phyloP scores from a whole-genome alignment of 1,140 invertebrate genomes.

The Melipona quadrifasciata region DNA sequence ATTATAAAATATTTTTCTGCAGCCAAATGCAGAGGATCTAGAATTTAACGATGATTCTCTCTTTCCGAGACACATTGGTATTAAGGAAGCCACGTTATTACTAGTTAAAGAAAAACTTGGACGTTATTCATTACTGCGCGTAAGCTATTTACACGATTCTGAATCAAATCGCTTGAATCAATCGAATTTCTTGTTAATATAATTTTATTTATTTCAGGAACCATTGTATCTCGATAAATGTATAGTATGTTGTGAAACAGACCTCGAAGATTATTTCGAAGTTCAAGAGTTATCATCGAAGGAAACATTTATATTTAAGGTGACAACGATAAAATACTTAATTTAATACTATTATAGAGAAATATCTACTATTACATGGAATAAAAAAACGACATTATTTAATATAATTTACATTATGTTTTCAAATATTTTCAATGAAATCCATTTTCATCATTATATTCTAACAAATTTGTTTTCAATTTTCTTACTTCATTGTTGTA shows the following conservation, averaged over 20 bases:
- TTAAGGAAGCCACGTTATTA: slow-evolving; percentile 93
- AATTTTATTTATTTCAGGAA: slow-evolving; percentile 83
- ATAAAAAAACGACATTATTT: background rate
- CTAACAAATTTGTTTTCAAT: too few species aligned
- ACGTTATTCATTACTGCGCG: slow-evolving; percentile 91
- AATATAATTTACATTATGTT: background rate
- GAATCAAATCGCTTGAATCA: background rate
- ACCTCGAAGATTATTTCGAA: slow-evolving; percentile 96
- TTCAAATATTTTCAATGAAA: background rate
- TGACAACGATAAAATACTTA: slow-evolving; percentile 73
- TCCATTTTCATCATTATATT: background rate
- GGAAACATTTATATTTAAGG: slow-evolving; percentile 97
- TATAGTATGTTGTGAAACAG: slow-evolving; percentile 93
- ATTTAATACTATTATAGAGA: too few species aligned
- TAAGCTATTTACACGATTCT: slow-evolving; percentile 72
- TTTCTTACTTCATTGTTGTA: background rate
- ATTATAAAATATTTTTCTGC: slow-evolving; percentile 47
- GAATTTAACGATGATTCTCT: slow-evolving; percentile 78
- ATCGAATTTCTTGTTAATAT: background rate
- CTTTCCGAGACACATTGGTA: slow-evolving; percentile 87
- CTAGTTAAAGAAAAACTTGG: slow-evolving; percentile 95
- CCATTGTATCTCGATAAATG: slow-evolving; percentile 94
- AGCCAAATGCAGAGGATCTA: slow-evolving; percentile 82
- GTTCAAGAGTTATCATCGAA: slow-evolving; percentile 95
- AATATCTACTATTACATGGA: background rate